These are phyloP conservation scores for Agelaius tricolor DNA, from an alignment of 2,113 vertebrate species.

Conservation along the genomic window DNA sequence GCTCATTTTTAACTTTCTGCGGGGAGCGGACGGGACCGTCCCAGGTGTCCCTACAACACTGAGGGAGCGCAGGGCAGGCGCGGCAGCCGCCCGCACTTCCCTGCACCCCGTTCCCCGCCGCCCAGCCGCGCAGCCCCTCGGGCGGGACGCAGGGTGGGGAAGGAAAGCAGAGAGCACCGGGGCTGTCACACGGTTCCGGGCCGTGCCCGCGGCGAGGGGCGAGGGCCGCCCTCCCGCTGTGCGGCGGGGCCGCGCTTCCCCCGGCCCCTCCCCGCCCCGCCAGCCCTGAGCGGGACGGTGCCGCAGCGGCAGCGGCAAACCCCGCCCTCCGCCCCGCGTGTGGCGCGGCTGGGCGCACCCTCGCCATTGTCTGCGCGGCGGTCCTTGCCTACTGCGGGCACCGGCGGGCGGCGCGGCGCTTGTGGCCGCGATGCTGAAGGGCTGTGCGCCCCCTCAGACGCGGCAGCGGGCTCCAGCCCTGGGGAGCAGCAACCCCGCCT, in stretches of 20 bases:
- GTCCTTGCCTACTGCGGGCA: neutral
- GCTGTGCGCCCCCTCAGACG: neutral
- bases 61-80: neutral
- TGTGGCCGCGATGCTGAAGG: constrained; percentile 38
- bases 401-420: neutral
- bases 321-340: constrained; percentile 39
- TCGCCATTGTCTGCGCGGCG: constrained; percentile 46
- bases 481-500: neutral
- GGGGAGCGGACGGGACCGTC: neutral
- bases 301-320: constrained; percentile 34
- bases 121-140: neutral
- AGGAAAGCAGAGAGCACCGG: accelerated
- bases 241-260: neutral
- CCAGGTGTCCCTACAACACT: neutral
- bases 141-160: neutral
- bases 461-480: neutral
- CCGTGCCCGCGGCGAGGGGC: neutral
- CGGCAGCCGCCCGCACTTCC: accelerated
- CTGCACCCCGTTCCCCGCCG: no score
- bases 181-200: accelerated
- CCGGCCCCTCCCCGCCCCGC: neutral
- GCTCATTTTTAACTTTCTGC: neutral
- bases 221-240: neutral
- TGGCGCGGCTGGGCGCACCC: neutral
- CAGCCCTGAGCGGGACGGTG: neutral